Conservation (phyloP, 2,888 invertebrate species). For the Trachelus stipa region DNA sequence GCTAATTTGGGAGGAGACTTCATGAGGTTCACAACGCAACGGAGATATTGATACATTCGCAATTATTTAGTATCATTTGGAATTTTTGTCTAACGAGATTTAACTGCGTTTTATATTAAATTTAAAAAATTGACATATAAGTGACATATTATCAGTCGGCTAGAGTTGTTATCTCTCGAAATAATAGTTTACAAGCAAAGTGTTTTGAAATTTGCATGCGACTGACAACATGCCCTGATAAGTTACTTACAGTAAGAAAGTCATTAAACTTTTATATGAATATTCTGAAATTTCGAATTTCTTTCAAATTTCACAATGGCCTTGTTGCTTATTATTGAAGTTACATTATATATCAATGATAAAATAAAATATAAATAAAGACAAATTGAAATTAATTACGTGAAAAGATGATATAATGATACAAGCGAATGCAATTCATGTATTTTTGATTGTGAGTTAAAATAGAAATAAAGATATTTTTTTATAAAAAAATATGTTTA, state of each 20-base stretch:
- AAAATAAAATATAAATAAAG: not conserved
- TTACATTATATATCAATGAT: not conserved
- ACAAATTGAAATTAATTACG: not conserved
- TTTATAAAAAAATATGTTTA: not conserved
- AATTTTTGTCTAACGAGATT: conserved; percentile 64
- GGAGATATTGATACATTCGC: not conserved
- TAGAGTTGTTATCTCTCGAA: not conserved
- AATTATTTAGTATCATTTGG: not conserved
- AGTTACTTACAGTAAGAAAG: not conserved
- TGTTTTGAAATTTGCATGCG: not conserved
- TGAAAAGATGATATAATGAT: not conserved
- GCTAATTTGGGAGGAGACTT: conserved; percentile 65
- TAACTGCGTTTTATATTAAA: conserved; percentile 54
- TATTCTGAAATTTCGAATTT: not conserved
- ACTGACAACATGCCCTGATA: not conserved
- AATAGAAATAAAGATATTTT: not conserved
- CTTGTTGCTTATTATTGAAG: not conserved
- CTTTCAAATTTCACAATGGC: not conserved
- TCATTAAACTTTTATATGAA: not conserved
- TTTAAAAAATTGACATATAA: not conserved
- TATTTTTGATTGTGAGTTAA: not conserved
- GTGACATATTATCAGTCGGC: not conserved
- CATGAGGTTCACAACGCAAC: conserved; percentile 60
- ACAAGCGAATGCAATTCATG: not conserved
- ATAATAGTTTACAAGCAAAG: not conserved